Conservation (phyloP, 2,888 invertebrate species). For the Lepeophtheirus nordmannii region DNA sequence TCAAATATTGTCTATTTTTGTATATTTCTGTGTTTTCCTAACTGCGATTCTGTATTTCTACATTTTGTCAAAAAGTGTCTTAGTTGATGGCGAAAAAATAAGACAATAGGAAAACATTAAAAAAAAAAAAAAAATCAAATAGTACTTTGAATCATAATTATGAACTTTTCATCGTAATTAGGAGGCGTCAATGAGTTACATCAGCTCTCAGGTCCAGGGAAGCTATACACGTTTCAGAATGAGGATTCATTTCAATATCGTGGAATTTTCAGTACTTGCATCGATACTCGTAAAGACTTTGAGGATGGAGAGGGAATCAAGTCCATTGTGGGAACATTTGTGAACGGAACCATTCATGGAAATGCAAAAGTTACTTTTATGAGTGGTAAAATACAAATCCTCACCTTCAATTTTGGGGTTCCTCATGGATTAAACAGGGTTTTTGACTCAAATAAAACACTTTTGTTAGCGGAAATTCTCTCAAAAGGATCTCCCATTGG, state of each 20-base stretch:
- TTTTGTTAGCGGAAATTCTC: background rate
- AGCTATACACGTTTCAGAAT: background rate
- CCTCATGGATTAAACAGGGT: conserved; percentile 5
- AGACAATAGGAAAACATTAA: no score
- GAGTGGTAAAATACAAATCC: background rate
- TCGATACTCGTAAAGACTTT: background rate
- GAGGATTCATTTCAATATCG: background rate
- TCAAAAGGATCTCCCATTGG: background rate
- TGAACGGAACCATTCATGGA: conserved; percentile 13
- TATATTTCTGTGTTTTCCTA: no score
- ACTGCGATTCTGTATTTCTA: no score
- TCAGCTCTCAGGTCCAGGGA: background rate
- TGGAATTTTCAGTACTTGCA: background rate
- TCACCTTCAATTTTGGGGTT: background rate
- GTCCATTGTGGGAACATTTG: background rate
- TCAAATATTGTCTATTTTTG: no score
- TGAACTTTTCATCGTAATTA: background rate
- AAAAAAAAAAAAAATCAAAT: no score
- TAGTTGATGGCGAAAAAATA: no score
- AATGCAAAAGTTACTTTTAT: background rate
- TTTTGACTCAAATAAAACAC: background rate
- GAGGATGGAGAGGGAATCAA: background rate
- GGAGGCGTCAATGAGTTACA: background rate
- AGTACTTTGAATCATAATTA: no score
- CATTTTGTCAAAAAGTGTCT: no score